These are phyloP conservation scores for Caenorhabditis drosophilae DNA, from an alignment of 2,888 invertebrate species.

Conservation along the genomic window DNA sequence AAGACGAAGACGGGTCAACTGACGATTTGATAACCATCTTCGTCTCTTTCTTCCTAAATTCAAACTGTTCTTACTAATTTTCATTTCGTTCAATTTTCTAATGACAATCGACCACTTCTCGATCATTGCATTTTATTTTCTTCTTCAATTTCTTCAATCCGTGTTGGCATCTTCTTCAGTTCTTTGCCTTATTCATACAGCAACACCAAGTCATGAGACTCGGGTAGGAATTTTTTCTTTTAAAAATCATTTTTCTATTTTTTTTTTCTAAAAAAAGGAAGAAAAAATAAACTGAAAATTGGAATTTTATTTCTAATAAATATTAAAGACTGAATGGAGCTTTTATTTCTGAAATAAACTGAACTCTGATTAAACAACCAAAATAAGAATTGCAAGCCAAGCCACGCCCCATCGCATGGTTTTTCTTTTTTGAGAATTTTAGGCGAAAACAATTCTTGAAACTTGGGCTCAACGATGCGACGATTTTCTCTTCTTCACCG, in stretches of 20 bases:
- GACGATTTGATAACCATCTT: too few species aligned
- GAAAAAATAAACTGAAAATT: too few species aligned
- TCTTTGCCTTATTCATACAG: conserved; percentile 58
- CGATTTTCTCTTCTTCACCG: conserved; percentile 56
- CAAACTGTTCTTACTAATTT: background rate
- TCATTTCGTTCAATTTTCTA: background rate
- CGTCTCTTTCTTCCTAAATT: background rate
- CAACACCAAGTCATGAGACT: conserved; percentile 57
- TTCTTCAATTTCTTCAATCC: too few species aligned
- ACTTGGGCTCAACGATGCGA: conserved; percentile 61
- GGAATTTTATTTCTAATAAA: too few species aligned
- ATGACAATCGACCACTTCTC: background rate
- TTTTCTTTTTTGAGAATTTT: background rate
- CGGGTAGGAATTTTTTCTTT: conserved; percentile 22
- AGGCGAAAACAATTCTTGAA: conserved; percentile 51
- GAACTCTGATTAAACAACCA: too few species aligned
- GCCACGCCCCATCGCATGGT: too few species aligned
- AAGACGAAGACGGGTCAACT: background rate
- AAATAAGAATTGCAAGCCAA: too few species aligned
- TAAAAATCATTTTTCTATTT: background rate
- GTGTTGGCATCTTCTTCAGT: conserved; percentile 18
- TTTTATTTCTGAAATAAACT: too few species aligned
- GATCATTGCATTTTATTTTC: too few species aligned
- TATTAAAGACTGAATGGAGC: too few species aligned
- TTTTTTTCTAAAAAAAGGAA: background rate